Base-by-base conservation (phyloP, 2,888 invertebrate genomes). In the Aleiodes leptofemur region DNA sequence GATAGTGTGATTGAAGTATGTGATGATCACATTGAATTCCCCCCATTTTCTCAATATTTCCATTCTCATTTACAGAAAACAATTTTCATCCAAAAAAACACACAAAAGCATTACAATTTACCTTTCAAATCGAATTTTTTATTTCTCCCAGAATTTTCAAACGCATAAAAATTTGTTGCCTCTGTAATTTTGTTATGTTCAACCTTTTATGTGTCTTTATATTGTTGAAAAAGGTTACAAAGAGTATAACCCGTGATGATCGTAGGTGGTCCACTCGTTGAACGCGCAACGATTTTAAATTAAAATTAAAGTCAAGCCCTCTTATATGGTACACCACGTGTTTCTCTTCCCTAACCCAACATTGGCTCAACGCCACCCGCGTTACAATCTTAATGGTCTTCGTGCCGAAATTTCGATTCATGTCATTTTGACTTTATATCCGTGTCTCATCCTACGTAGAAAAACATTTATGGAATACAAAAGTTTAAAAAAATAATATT, bases 241-340 rank as follows among this genome's bases (percentile, higher is more conserved):
- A 14, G 13, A n/a, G 6, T n/a, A 53, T 38, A 16, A 29, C 57
- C 71, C 69, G 72, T 82, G 80, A 80, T 81, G 82, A 84, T 86
- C 85, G 87, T 88, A 87, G 88, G 88, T 88, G 88, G 88, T 88
- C 88, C 80, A 82, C 77, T 79, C 82, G 84, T 85, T 81, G 83
- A 83, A 82, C 78, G 82, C 83, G 82, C 85, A 84, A 86, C 83
- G 84, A 87, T 87, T 88, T 88, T 87, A 88, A 88, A 88, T 88
- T 87, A 88, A 87, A 88, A 88, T 88, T 88, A 87, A 88, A 86
- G 84, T 85, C 85, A 84, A 83, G 83, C 83, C 80, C 82, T 86
- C 86, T 86, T 86, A 85, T 82, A 59, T 73, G 57, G 82, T 81
- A 80, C 34, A 34, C 83, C 81, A 51, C 69, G 77, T 83, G 80